Conservation (phyloP, 2,113 vertebrate species). For the Ginglymostoma cirratum region DNA sequence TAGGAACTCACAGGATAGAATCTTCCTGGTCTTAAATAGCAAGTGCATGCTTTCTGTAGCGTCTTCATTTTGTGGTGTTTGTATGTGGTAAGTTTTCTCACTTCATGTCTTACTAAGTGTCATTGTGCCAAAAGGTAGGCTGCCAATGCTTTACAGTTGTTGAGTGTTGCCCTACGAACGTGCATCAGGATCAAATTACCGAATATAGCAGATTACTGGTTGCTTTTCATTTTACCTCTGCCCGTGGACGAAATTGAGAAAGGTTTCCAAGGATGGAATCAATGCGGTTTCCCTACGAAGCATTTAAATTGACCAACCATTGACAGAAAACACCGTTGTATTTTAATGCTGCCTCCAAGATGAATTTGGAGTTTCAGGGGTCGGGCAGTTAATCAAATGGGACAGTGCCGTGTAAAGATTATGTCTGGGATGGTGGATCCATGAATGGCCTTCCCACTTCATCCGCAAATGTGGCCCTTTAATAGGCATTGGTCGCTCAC, state of each 20-base stretch:
- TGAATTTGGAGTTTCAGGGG: background rate
- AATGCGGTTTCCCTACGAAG: background rate
- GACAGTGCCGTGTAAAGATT: background rate
- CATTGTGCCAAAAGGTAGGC: background rate
- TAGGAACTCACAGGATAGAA: background rate
- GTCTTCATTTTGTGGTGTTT: background rate
- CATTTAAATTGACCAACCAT: background rate
- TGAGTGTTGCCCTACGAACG: background rate
- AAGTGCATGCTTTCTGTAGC: background rate
- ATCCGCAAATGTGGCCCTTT: background rate
- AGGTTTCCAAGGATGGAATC: background rate
- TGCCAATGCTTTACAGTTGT: background rate
- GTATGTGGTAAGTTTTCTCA: background rate
- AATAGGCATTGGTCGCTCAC: background rate
- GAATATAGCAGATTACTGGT: background rate
- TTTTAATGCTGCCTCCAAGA: background rate
- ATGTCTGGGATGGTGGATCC: background rate
- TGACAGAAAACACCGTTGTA: background rate
- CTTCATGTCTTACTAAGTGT: background rate
- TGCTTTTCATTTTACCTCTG: background rate
- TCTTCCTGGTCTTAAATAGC: background rate
- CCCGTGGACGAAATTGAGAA: background rate
- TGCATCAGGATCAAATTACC: background rate
- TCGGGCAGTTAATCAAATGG: background rate
- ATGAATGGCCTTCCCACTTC: background rate